A percentile compares a stretch with the other conserved stretches of the same genome.
These are phyloP conservation scores for Macropodus opercularis DNA, from an alignment of 2,797 vertebrate species.

Conservation along the genomic window DNA sequence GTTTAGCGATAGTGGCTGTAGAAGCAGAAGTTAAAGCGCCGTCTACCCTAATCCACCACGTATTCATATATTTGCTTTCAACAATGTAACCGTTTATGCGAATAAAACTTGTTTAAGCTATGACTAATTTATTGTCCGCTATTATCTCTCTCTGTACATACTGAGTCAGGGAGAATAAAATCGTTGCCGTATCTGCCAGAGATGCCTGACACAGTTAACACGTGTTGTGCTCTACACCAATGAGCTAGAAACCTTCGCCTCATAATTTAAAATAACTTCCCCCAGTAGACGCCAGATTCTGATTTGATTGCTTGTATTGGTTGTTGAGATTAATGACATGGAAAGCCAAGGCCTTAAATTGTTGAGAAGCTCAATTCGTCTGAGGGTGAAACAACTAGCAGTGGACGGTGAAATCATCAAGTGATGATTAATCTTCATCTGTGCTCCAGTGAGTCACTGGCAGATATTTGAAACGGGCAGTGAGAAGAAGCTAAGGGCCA, in stretches of 20 bases:
- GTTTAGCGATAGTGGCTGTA: slow-evolving; percentile 22
- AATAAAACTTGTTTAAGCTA: too few species aligned
- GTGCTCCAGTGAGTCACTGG: background rate
- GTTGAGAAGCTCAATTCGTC: background rate
- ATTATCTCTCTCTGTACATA: too few species aligned
- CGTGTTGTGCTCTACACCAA: background rate
- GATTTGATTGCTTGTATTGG: background rate
- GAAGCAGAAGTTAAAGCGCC: background rate
- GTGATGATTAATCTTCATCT: background rate
- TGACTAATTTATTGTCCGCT: too few species aligned
- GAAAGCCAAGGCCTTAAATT: background rate
- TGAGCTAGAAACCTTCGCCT: background rate
- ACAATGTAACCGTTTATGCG: too few species aligned
- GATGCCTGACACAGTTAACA: background rate
- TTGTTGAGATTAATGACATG: background rate
- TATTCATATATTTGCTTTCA: background rate
- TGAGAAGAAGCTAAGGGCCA: background rate
- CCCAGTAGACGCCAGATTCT: background rate
- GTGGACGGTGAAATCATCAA: background rate
- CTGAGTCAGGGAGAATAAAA: too few species aligned
- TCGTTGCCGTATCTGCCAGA: background rate
- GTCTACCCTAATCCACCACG: background rate
- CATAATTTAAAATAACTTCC: background rate
- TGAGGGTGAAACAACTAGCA: background rate
- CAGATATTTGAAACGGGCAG: too few species aligned